These are phyloP conservation scores for Craseonycteris thonglongyai DNA, from an alignment of 2,113 vertebrate genomes.

Conservation along the genomic window DNA sequence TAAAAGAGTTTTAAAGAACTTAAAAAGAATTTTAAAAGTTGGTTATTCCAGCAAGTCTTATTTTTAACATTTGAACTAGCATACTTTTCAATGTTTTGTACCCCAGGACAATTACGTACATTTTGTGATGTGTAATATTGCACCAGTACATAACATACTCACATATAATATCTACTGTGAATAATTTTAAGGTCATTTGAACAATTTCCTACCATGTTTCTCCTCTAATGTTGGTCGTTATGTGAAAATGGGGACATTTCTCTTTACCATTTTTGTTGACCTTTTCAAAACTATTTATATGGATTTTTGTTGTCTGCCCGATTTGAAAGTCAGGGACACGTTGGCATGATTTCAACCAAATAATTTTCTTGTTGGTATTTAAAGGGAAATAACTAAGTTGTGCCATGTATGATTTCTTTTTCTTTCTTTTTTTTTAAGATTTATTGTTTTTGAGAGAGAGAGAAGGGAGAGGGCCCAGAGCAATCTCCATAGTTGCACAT, in stretches of 20 bases:
- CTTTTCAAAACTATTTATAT: background rate
- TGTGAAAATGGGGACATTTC: constrained; percentile 1
- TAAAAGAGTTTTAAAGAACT: background rate
- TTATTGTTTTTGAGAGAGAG: too few species aligned
- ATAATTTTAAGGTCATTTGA: background rate
- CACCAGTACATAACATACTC: background rate
- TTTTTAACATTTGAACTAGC: constrained; percentile 2
- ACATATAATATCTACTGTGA: background rate
- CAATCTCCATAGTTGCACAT: too few species aligned
- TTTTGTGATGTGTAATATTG: background rate
- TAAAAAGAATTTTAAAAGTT: background rate
- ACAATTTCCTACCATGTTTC: background rate
- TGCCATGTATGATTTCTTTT: background rate
- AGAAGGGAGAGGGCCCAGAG: too few species aligned
- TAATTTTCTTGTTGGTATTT: constrained; percentile 14
- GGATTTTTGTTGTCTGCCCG: background rate
- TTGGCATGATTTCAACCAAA: constrained; percentile 11
- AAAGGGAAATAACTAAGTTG: background rate
- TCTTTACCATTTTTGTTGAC: background rate
- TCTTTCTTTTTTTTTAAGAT: too few species aligned
- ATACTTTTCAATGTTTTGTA: background rate
- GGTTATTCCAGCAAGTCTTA: background rate
- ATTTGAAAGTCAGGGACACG: background rate
- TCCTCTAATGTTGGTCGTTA: background rate
- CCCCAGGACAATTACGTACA: background rate